phyloP scores from a whole-genome alignment of 2,797 vertebrate genomes.

The Anguilla marmorata region DNA sequence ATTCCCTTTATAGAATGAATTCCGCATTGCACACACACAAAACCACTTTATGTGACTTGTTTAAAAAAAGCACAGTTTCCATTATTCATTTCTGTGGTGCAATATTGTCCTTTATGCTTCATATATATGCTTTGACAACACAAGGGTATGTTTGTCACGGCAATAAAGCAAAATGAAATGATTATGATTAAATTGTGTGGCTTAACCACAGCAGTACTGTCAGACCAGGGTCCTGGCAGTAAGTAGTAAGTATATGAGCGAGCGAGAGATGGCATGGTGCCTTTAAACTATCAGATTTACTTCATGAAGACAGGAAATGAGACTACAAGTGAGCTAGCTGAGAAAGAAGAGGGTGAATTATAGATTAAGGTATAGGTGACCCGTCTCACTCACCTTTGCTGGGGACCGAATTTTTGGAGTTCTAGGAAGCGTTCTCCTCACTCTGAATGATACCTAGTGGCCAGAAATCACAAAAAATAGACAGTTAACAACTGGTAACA shows the following conservation, averaged over 20 bases:
- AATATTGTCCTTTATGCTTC: too few relatives aligned
- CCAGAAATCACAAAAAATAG: neutral
- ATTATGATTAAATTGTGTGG: neutral
- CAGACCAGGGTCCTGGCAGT: too few relatives aligned
- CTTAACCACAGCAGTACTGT: too few relatives aligned
- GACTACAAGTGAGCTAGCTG: neutral
- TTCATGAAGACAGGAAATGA: neutral
- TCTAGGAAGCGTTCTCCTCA: constrained; percentile 12
- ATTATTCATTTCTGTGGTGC: too few relatives aligned
- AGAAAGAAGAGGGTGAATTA: neutral
- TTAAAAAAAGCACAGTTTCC: neutral
- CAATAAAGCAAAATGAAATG: neutral
- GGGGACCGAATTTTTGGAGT: neutral
- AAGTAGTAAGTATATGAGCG: too few relatives aligned
- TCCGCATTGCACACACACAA: neutral
- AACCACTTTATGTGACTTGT: neutral
- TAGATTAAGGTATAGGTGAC: neutral
- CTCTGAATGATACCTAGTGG: constrained; percentile 10
- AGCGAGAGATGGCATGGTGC: neutral
- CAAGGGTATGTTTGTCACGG: neutral
- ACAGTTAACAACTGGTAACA: neutral
- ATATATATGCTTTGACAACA: neutral
- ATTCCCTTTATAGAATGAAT: too few relatives aligned
- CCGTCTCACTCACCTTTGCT: neutral
- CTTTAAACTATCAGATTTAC: neutral